Percentiles rank a stretch among this genome's conserved stretches.
These are phyloP conservation scores for Rhea pennata DNA, from an alignment of 2,113 vertebrate genomes.

Conservation along the genomic window DNA sequence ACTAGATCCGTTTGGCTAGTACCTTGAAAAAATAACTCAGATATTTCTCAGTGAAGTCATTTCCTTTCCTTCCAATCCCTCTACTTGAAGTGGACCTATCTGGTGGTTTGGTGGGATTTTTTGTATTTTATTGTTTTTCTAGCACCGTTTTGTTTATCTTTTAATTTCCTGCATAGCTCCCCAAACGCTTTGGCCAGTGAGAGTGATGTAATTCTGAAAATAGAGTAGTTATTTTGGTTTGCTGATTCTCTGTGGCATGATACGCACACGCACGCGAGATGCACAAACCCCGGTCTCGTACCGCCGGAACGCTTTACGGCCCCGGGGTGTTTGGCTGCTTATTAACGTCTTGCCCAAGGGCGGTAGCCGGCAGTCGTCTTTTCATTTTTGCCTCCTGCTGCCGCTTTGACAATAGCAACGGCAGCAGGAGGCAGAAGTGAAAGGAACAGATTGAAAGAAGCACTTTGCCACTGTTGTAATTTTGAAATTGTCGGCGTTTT, in stretches of 20 bases:
- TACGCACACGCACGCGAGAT: not conserved
- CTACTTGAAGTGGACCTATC: not conserved
- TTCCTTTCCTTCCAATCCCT: not conserved
- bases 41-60: not conserved
- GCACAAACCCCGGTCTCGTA: not conserved
- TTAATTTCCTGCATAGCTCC: not conserved
- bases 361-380: conserved; percentile 30
- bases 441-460: conserved; percentile 68
- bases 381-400: conserved; percentile 62
- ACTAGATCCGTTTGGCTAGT: not conserved
- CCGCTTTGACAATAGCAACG: conserved; percentile 55
- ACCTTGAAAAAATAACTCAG: not conserved
- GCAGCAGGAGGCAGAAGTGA: conserved; percentile 67
- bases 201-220: not conserved
- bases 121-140: not conserved
- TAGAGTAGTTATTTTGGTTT: not conserved
- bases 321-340: conserved; percentile 22
- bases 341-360: conserved; percentile 53
- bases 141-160: not conserved
- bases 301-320: conserved; percentile 1
- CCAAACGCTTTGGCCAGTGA: not conserved
- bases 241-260: not conserved
- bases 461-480: conserved; percentile 70
- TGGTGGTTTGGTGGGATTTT: not conserved
- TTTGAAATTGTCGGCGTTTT: conserved; percentile 69